Evolutionary conservation across 2,113 vertebrate species (phyloP).

Genomic region (Sterrhoptilus dennistouni): DNA sequence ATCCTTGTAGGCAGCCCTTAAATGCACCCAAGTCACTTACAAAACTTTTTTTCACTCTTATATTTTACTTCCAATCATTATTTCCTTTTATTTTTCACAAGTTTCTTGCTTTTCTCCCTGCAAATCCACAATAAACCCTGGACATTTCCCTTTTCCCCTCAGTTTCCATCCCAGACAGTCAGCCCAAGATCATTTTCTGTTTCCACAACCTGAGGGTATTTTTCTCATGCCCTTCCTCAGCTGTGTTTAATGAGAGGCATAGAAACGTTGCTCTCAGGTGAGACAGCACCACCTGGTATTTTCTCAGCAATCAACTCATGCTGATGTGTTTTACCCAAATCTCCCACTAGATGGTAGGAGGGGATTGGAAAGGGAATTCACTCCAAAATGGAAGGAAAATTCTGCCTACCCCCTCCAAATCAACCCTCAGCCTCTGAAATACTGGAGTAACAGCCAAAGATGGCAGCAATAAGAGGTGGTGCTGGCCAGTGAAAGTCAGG

Average conservation of each 20-base stretch:
- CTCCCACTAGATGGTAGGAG: slow-evolving; percentile 57
- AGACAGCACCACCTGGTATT: not conserved
- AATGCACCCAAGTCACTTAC: not conserved
- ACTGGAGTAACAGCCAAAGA: not conserved
- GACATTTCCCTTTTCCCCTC: not conserved
- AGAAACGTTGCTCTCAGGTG: not conserved
- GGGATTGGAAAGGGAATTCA: not conserved
- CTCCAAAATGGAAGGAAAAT: not conserved
- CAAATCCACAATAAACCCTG: not conserved
- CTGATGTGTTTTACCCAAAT: not conserved
- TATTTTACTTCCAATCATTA: not conserved
- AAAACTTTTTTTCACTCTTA: not conserved
- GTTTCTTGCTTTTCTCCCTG: not conserved
- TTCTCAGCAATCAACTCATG: not conserved
- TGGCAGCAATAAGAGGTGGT: not conserved
- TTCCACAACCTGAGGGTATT: not conserved
- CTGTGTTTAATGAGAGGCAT: not conserved
- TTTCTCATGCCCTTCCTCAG: not conserved
- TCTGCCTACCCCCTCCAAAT: not conserved
- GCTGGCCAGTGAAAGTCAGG: not conserved
- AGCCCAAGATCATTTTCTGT: not conserved
- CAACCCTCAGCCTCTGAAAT: not conserved
- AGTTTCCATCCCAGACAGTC: not conserved
- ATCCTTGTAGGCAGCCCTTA: not conserved
- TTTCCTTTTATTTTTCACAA: not conserved